Base-by-base conservation (phyloP, 2,797 vertebrate species). In the Ctenochaetus hawaiiensis region DNA sequence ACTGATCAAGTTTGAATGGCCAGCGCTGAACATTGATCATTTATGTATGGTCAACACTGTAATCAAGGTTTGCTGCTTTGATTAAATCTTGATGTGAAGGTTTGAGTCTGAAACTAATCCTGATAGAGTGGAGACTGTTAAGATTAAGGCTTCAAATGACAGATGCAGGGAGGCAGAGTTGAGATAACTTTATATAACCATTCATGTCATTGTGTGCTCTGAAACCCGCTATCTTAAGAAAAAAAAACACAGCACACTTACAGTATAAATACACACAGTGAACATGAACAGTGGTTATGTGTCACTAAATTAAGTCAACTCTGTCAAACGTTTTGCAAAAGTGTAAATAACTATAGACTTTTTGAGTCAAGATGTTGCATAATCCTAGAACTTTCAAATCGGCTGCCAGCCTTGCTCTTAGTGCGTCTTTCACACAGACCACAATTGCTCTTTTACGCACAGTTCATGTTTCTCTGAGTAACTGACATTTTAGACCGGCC, bases 21-120 rank as follows among this genome's bases (percentile, higher is more conserved):
- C 20, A 5, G 17, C 67, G 76, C 49, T 88, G 68, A 72, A 14
- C n/a, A 75, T 11, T 71, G 74, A 81, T 82, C 6, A 53, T 61
- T 81, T 69, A 43, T 77, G 41, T 69, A 77, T 71, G 14, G 59
- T 79, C 70, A 87, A 72, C 71, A 86, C 14, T 47, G 18, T 22
- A 75, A 72, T 80, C 83, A 72, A 52, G 34, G 65, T 59, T 45
- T 44, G 45, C 4, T 73, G 59, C 26, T 71, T 72, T 92, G 88
- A 89, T 91, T 88, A 51, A 76, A 87, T 89, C 78, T 82, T 79
- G 58, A 69, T 68, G 41, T 26, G 5, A 68, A 63, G 23, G 23
- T 23, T 69, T 41, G 11, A 67, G 45, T 3, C 12, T 68, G n/a
- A 78, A 26, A 70, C 52, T 67, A 72, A 63, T 70, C 2, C 63